Evolutionary conservation across 2,888 invertebrate genomes (phyloP).

Genomic region (Ferrisia virgata): DNA sequence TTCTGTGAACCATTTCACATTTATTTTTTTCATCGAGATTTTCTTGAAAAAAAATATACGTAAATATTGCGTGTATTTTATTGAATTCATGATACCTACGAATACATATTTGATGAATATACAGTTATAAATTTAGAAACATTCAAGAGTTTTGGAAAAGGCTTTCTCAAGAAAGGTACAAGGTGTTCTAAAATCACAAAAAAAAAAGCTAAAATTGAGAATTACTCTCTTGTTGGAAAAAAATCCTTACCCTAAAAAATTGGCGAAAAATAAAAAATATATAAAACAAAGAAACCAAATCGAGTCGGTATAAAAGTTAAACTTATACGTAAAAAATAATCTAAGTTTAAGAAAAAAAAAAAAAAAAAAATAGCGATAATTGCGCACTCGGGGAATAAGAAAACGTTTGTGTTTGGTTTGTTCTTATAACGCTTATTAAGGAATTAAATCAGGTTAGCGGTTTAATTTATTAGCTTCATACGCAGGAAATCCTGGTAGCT

Average conservation of each 20-base stretch:
- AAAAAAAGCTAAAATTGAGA: no score
- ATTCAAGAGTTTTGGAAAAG: background rate
- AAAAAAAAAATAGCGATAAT: background rate
- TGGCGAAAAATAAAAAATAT: no score
- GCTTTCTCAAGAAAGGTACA: background rate
- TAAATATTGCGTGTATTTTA: no score
- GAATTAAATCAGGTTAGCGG: background rate
- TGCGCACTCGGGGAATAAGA: background rate
- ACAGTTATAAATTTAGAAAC: background rate
- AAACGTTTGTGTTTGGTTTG: conserved; percentile 8
- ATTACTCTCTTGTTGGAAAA: no score
- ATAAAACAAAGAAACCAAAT: background rate
- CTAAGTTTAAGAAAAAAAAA: no score
- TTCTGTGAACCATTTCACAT: no score
- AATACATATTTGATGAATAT: no score
- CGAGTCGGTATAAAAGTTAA: background rate
- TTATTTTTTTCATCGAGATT: no score
- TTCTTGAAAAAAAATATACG: no score
- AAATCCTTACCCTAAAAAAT: background rate
- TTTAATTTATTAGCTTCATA: background rate
- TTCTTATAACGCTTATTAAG: conserved; percentile 5
- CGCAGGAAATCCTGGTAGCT: background rate
- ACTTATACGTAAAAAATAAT: background rate
- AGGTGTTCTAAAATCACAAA: background rate
- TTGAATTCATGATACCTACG: no score